These are phyloP conservation scores for Macaria liturata DNA, from an alignment of 2,888 invertebrate genomes.

Conservation along the genomic window DNA sequence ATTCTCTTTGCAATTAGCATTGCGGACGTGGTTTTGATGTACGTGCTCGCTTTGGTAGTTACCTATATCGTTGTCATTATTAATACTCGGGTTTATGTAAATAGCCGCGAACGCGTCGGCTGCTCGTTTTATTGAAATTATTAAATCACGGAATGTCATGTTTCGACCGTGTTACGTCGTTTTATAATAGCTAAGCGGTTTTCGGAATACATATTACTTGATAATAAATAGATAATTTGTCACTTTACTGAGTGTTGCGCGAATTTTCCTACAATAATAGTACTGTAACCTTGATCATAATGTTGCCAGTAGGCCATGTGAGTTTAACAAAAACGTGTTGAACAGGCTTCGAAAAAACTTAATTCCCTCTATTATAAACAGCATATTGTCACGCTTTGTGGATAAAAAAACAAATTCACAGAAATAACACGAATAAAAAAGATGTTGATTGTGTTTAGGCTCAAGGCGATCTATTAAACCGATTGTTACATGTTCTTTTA, in stretches of 20 bases:
- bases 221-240: slow-evolving; percentile 2
- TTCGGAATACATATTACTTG: slow-evolving; percentile 7
- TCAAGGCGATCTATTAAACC: too few relatives aligned
- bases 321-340: slow-evolving; percentile 30
- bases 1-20: slow-evolving; percentile 46
- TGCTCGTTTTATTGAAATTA: slow-evolving; percentile 28
- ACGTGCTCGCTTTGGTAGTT: slow-evolving; percentile 53
- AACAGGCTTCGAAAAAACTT: slow-evolving; percentile 25
- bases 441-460: too few relatives aligned
- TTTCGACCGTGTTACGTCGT: slow-evolving; percentile 7
- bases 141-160: slow-evolving; percentile 30
- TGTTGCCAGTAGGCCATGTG: slow-evolving; percentile 4
- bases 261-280: background rate
- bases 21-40: slow-evolving; percentile 49
- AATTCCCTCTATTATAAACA: slow-evolving; percentile 30
- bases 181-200: slow-evolving; percentile 3
- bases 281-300: slow-evolving; percentile 27
- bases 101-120: too few relatives aligned
- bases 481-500: too few relatives aligned
- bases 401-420: slow-evolving; percentile 17
- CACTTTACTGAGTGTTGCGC: background rate
- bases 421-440: too few relatives aligned
- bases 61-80: slow-evolving; percentile 50
- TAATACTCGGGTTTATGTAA: slow-evolving; percentile 34
- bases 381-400: slow-evolving; percentile 34